A percentile compares a stretch with the other conserved stretches of the same genome.
Evolutionary conservation across 2,797 vertebrate species (phyloP).

Genomic region (Triplophysa yarkandensis): DNA sequence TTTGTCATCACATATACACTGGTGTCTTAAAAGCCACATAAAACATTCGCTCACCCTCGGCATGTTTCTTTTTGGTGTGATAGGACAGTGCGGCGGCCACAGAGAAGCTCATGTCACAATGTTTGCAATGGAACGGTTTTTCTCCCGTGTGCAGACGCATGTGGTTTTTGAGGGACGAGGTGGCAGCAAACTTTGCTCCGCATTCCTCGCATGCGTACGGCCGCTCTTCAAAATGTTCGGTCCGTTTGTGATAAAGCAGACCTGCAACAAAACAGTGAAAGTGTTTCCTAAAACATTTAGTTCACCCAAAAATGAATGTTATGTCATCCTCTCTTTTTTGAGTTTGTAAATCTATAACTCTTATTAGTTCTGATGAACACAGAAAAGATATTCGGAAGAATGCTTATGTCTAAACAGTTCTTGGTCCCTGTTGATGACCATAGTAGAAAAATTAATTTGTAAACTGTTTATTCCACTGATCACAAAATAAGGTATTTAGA

Average conservation of each 20-base stretch:
- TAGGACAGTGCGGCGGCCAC: slow-evolving; percentile 90
- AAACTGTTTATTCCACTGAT: too few relatives aligned
- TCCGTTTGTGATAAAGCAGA: slow-evolving; percentile 89
- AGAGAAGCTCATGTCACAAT: slow-evolving; percentile 86
- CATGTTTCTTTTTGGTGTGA: slow-evolving; percentile 91
- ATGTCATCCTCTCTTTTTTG: too few relatives aligned
- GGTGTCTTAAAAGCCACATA: neutral
- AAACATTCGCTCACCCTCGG: slow-evolving; percentile 74
- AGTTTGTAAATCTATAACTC: too few relatives aligned
- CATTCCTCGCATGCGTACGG: slow-evolving; percentile 86
- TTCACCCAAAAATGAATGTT: too few relatives aligned
- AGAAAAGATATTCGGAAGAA: too few relatives aligned
- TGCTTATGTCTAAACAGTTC: too few relatives aligned
- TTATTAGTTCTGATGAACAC: too few relatives aligned
- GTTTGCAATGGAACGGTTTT: slow-evolving; percentile 85
- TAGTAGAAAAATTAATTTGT: too few relatives aligned
- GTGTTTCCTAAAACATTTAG: neutral
- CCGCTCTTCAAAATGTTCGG: slow-evolving; percentile 87
- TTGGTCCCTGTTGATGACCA: too few relatives aligned
- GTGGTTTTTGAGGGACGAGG: slow-evolving; percentile 90
- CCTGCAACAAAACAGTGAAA: slow-evolving; percentile 66
- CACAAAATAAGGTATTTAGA: too few relatives aligned
- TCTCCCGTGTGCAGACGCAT: slow-evolving; percentile 86
- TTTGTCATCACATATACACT: neutral
- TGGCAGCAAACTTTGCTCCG: slow-evolving; percentile 84